Evolutionary conservation across 2,797 vertebrate genomes (phyloP).

Genomic region (Chelmon rostratus): DNA sequence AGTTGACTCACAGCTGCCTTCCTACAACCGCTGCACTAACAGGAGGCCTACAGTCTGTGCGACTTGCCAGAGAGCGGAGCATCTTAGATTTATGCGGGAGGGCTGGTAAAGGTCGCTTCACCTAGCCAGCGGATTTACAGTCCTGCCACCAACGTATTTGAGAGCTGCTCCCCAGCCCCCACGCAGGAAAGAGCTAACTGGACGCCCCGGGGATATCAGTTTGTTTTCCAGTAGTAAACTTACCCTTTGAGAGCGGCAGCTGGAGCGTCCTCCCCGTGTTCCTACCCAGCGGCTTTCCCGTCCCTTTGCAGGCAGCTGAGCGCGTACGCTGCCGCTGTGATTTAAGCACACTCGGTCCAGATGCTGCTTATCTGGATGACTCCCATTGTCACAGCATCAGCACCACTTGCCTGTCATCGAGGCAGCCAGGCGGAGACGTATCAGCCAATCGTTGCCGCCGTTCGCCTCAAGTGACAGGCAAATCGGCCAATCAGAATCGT

Average conservation of each 20-base stretch:
- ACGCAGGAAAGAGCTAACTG: conserved; percentile 17
- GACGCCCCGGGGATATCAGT: conserved; percentile 40
- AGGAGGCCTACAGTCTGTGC: not conserved
- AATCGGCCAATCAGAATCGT: conserved; percentile 43
- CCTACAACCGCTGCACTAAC: conserved; percentile 36
- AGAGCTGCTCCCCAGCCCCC: conserved; percentile 42
- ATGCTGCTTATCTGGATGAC: conserved; percentile 76
- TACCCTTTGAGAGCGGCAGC: conserved; percentile 61
- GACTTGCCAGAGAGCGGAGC: not conserved
- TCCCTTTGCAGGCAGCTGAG: conserved; percentile 7
- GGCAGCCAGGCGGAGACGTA: conserved; percentile 37
- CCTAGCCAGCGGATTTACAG: conserved; percentile 24
- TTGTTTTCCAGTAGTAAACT: conserved; percentile 38
- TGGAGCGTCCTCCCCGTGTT: conserved; percentile 41
- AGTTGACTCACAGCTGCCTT: conserved; percentile 64
- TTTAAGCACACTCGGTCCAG: conserved; percentile 67
- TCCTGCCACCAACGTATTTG: conserved; percentile 7
- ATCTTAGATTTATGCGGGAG: not conserved
- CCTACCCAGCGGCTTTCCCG: conserved; percentile 27
- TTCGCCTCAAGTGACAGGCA: not conserved
- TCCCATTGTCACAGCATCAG: conserved; percentile 84
- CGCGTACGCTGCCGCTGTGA: conserved; percentile 31
- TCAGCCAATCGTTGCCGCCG: conserved; percentile 53
- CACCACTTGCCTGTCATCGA: conserved; percentile 66
- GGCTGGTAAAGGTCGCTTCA: conserved; percentile 14